These are phyloP conservation scores for Phenganax marumi DNA, from an alignment of 92 coral and sea anemone genomes.

Conservation along the genomic window DNA sequence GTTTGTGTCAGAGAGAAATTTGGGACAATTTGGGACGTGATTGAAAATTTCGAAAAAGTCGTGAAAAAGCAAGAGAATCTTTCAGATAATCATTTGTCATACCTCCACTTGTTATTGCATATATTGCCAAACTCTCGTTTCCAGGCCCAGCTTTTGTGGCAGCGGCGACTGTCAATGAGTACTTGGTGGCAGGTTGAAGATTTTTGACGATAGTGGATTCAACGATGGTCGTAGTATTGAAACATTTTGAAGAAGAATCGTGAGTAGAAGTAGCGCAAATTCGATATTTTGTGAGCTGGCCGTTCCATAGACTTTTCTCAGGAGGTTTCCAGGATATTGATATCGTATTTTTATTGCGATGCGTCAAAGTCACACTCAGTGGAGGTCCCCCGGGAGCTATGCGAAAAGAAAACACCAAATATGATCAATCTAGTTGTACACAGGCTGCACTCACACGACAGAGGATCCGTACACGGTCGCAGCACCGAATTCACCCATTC, in stretches of 20 bases:
- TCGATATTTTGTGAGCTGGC: background rate
- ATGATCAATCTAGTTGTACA: too few relatives aligned
- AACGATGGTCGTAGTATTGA: too few relatives aligned
- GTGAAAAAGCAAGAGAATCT: too few relatives aligned
- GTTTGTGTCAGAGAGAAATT: too few relatives aligned
- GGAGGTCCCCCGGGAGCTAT: slow-evolving; percentile 10
- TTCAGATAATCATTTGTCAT: background rate
- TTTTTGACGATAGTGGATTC: too few relatives aligned
- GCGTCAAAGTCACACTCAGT: background rate
- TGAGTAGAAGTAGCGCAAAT: background rate
- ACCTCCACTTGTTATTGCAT: background rate
- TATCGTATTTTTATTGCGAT: background rate
- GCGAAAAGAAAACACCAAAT: background rate
- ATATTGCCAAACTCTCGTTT: background rate
- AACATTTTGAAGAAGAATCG: too few relatives aligned
- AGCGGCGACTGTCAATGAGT: background rate
- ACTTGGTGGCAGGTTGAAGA: background rate
- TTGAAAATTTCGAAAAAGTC: too few relatives aligned
- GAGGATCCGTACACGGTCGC: too few relatives aligned
- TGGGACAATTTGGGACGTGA: too few relatives aligned
- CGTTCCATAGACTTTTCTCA: background rate
- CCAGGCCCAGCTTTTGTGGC: background rate
- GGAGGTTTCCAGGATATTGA: background rate
- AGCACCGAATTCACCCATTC: too few relatives aligned
- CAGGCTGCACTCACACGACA: too few relatives aligned